Percentiles rank a stretch among this genome's conserved stretches.
These are phyloP conservation scores for Carassius gibelio DNA, from an alignment of 2,113 vertebrate species.

Conservation along the genomic window DNA sequence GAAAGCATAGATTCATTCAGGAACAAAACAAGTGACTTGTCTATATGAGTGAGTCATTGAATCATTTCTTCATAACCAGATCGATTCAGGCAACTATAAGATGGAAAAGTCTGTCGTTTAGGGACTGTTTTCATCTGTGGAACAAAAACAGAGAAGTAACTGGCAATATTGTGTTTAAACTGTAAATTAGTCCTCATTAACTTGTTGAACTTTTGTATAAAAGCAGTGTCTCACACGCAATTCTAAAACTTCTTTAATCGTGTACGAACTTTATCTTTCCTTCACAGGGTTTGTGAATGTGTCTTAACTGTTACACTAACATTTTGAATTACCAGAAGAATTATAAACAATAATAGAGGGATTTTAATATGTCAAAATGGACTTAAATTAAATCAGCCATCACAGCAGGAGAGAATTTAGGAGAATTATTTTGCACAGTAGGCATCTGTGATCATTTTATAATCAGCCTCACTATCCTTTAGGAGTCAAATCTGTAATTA, in stretches of 20 bases:
- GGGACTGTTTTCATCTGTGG: neutral
- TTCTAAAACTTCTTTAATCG: no score
- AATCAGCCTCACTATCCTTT: neutral
- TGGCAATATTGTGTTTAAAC: neutral
- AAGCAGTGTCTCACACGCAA: neutral
- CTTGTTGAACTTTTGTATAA: no score
- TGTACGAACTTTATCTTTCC: no score
- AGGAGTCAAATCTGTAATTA: neutral
- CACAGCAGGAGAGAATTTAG: neutral
- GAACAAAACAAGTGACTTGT: no score
- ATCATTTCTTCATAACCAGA: neutral
- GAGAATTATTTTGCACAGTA: constrained; percentile 18
- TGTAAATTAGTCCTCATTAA: neutral
- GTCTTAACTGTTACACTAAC: neutral
- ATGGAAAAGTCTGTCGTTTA: neutral
- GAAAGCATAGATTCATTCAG: no score
- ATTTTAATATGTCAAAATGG: neutral
- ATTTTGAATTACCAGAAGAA: neutral
- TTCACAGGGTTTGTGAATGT: neutral
- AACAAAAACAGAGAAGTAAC: neutral
- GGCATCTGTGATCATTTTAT: neutral
- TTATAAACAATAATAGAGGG: neutral
- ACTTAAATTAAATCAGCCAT: neutral
- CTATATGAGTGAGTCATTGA: neutral
- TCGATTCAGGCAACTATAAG: neutral